A percentile compares a stretch with the other conserved stretches of the same genome.
phyloP scores from a whole-genome alignment of 2,888 invertebrate genomes.

The Melieria picta region DNA sequence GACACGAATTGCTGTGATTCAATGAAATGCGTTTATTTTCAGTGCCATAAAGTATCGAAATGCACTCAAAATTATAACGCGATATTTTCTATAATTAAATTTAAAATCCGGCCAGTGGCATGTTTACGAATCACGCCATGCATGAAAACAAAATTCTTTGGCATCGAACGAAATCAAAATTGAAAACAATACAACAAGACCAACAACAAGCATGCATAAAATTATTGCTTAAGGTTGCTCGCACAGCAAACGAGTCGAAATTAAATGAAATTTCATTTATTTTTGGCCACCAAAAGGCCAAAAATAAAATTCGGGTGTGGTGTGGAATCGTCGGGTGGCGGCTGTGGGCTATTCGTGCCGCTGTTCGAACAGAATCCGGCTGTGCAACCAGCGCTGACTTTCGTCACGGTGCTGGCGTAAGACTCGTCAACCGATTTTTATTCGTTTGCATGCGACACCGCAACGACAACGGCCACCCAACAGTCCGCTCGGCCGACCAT shows the following conservation, averaged over 20 bases:
- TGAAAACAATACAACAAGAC: no score
- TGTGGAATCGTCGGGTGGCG: not conserved
- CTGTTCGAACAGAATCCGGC: slow-evolving; percentile 22
- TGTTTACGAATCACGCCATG: not conserved
- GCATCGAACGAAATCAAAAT: not conserved
- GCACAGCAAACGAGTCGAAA: not conserved
- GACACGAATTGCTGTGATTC: no score
- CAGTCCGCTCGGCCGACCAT: not conserved
- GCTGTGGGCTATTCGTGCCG: not conserved
- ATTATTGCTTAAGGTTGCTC: no score
- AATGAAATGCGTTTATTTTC: no score
- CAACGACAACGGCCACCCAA: no score
- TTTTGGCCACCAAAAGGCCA: slow-evolving; percentile 32
- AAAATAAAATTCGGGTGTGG: slow-evolving; percentile 38
- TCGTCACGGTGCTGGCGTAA: slow-evolving; percentile 36
- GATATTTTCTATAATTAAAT: no score
- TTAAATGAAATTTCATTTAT: slow-evolving; percentile 25
- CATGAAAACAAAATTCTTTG: slow-evolving; percentile 24
- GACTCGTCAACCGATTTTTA: not conserved
- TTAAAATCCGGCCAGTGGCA: no score
- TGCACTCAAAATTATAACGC: no score
- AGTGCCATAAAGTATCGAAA: no score
- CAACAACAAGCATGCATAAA: no score
- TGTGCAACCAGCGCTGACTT: slow-evolving; percentile 35
- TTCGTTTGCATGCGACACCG: no score